phyloP scores from a whole-genome alignment of 2,888 invertebrate genomes.

The Prostheceraeus crozeri region DNA sequence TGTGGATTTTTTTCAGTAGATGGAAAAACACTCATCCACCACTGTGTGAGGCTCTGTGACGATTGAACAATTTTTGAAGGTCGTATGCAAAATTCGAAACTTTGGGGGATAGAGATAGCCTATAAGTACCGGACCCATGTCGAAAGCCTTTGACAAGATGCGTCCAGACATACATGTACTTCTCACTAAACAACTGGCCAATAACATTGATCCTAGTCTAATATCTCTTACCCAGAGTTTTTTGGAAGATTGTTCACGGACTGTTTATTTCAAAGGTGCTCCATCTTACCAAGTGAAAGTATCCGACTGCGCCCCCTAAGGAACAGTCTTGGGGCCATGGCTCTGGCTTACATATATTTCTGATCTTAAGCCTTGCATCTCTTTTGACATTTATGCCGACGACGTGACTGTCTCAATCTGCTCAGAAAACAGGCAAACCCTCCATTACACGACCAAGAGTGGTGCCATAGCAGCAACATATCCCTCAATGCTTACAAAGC shows the following conservation, averaged over 20 bases:
- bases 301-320: constrained; percentile 1
- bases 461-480: constrained; percentile 13
- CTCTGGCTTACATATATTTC: constrained; percentile 16
- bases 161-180: constrained; percentile 16
- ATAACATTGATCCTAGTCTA: background rate
- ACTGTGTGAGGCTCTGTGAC: too few species aligned
- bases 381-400: constrained; percentile 14
- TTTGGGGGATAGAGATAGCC: too few species aligned
- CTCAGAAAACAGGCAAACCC: background rate
- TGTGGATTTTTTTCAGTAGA: too few species aligned
- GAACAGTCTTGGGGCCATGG: background rate
- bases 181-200: constrained; percentile 7
- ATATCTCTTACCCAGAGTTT: constrained; percentile 21
- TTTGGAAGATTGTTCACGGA: constrained; percentile 1
- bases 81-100: too few species aligned
- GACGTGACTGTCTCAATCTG: constrained; percentile 14
- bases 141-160: constrained; percentile 15
- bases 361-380: constrained; percentile 16
- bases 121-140: too few species aligned
- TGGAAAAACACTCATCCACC: too few species aligned
- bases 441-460: constrained; percentile 28
- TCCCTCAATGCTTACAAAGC: background rate
- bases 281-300: constrained; percentile 1
- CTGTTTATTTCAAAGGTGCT: constrained; percentile 17
- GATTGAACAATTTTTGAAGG: too few species aligned